Evolutionary conservation across 2,888 invertebrate genomes (phyloP), one percentile per base, ranked within the genome.

Genomic region (Romanomermis culicivorax): DNA sequence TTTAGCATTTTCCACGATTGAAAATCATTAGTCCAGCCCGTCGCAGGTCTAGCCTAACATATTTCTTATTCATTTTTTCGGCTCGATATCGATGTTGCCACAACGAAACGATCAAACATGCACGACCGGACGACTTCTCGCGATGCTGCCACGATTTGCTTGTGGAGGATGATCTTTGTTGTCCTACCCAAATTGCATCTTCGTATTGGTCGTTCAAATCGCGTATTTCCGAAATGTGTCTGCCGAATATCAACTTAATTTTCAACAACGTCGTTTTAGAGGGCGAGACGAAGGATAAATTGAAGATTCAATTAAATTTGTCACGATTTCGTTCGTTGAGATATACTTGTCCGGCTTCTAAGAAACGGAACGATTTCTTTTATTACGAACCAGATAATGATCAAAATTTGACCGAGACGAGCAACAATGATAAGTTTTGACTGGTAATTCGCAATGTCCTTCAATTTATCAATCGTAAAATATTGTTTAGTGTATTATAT

Each of bases 71-170:
- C n/a, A n/a, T 45, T 48, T 24, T 60, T 42, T 52, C 62, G 63
- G 61, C 64, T 1, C 62, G 61, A 48, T 63, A 58, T 53, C 52
- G 57, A 7, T 67, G 67, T 52, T 67, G 67, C 51, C 57, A 60
- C n/a, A 48, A 55, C 24, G 27, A 30, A 2, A 30, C 47, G 11
- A 57, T 60, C 0, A 53, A 57, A 1, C 58, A 56, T n/a, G 58
- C 57, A 24, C 26, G 51, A n/a, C 58, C 64, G 2, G 64, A 67
- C 57, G 56, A 60, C 23, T 67, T 67, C 59, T 64, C 62, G 51
- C 59, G 61, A 29, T 67, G 67, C 54, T 67, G 67, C 53, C 62
- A 63, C 56, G 59, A 59, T 14, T 51, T 59, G 3, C 67, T 68
- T 49, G 60, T 64, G 58, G 24, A 36, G 14, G 55, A 53, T 20